Evolutionary conservation across 2,113 vertebrate species (phyloP).

Genomic region (Clarias magur): DNA sequence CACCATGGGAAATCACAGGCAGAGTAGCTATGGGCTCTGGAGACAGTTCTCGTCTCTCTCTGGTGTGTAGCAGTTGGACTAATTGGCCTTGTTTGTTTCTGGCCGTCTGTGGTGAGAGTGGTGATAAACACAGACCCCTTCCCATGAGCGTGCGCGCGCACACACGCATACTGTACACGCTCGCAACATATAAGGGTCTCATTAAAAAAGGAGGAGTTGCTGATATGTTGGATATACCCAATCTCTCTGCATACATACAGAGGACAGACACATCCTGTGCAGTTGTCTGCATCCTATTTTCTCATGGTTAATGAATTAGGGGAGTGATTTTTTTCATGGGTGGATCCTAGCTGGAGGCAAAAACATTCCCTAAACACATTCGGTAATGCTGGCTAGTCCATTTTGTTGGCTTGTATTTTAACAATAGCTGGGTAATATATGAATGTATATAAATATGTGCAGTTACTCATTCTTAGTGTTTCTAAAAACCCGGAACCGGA

Average conservation of each 20-base stretch:
- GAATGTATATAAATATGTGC: no score
- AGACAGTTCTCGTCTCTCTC: constrained; percentile 21
- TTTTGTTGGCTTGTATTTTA: no score
- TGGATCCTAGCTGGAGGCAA: no score
- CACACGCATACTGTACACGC: not conserved
- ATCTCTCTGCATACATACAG: not conserved
- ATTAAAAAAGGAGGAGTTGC: constrained; percentile 26
- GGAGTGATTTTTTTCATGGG: no score
- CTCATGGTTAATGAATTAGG: not conserved
- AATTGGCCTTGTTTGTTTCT: constrained; percentile 53
- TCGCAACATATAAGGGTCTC: constrained; percentile 21
- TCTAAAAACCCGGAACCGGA: no score
- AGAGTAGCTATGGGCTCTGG: constrained; percentile 14
- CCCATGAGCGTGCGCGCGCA: not conserved
- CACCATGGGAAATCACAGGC: constrained; percentile 43
- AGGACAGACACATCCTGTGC: not conserved
- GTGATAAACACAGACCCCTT: constrained; percentile 23
- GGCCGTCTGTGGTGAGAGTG: constrained; percentile 28
- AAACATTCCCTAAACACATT: no score
- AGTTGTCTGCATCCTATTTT: not conserved
- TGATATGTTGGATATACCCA: not conserved
- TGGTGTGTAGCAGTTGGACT: constrained; percentile 42
- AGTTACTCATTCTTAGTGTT: no score
- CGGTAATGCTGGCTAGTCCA: no score
- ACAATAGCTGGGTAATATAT: no score